Conservation (phyloP, 2,888 invertebrate genomes). For the Merodon equestris region DNA sequence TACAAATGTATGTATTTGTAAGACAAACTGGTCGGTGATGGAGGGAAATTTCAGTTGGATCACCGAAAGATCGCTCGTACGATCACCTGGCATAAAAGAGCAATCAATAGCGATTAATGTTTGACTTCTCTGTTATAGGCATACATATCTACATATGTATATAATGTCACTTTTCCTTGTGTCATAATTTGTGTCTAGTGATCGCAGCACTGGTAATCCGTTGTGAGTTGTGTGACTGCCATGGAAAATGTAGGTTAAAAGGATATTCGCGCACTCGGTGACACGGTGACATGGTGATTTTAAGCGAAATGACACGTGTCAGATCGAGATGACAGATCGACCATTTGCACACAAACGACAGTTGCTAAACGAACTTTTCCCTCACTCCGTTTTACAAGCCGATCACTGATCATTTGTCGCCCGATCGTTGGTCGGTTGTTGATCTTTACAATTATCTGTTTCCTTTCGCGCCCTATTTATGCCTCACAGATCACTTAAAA, state of each 20-base stretch:
- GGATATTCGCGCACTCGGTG: slow-evolving; percentile 61
- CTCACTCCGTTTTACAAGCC: too few relatives aligned
- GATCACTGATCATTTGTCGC: too few relatives aligned
- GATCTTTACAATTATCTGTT: too few relatives aligned
- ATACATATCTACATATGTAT: too few relatives aligned
- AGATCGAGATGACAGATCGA: slow-evolving; percentile 62
- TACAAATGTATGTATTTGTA: too few relatives aligned
- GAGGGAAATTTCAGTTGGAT: slow-evolving; percentile 1
- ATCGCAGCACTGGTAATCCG: slow-evolving; percentile 52
- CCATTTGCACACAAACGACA: slow-evolving; percentile 39
- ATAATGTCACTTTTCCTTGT: slow-evolving; percentile 54
- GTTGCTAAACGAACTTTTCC: slow-evolving; percentile 35
- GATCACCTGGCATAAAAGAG: slow-evolving; percentile 66
- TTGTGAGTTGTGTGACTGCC: slow-evolving; percentile 14
- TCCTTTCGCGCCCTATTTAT: slow-evolving; percentile 4
- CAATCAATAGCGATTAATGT: slow-evolving; percentile 67
- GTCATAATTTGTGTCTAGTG: slow-evolving; percentile 61
- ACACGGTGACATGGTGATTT: slow-evolving; percentile 64
- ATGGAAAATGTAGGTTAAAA: slow-evolving; percentile 59
- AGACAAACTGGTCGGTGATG: too few relatives aligned
- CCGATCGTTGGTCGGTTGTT: too few relatives aligned
- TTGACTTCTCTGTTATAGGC: slow-evolving; percentile 10
- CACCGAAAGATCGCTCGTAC: slow-evolving; percentile 46
- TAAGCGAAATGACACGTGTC: slow-evolving; percentile 63
- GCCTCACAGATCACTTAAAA: slow-evolving; percentile 58